Conservation (phyloP, 2,797 vertebrate species). For the Petrocephalus schoutedeni region DNA sequence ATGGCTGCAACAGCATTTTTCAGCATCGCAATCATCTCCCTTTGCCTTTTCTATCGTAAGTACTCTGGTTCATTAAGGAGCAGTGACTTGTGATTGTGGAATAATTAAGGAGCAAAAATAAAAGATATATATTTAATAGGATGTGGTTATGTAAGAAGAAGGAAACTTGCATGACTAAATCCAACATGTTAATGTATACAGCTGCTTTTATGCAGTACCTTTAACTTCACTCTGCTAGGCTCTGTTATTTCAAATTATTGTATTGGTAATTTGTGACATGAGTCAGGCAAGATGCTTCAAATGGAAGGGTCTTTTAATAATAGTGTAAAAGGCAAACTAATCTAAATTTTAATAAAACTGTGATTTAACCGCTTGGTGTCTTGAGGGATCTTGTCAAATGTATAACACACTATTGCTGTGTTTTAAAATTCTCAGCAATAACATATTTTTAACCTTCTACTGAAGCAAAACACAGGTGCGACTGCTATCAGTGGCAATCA, state of each 20-base stretch:
- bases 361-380: neutral
- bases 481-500: neutral
- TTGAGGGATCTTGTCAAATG: neutral
- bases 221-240: neutral
- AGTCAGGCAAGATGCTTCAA: neutral
- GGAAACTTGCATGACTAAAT: neutral
- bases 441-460: neutral
- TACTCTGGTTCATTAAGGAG: neutral
- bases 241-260: neutral
- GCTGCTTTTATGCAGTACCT: neutral
- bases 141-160: neutral
- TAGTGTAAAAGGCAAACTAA: neutral
- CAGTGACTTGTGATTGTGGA: neutral
- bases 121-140: neutral
- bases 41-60: conserved; percentile 3
- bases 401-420: neutral
- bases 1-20: neutral
- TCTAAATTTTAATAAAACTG: neutral
- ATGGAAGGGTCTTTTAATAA: neutral
- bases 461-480: neutral
- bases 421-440: neutral
- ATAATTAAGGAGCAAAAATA: neutral
- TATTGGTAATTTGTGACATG: neutral
- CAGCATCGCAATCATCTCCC: neutral
- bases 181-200: neutral